These are phyloP conservation scores for Oreochromis tanganicae DNA, from an alignment of 2,113 vertebrate genomes.

Conservation along the genomic window DNA sequence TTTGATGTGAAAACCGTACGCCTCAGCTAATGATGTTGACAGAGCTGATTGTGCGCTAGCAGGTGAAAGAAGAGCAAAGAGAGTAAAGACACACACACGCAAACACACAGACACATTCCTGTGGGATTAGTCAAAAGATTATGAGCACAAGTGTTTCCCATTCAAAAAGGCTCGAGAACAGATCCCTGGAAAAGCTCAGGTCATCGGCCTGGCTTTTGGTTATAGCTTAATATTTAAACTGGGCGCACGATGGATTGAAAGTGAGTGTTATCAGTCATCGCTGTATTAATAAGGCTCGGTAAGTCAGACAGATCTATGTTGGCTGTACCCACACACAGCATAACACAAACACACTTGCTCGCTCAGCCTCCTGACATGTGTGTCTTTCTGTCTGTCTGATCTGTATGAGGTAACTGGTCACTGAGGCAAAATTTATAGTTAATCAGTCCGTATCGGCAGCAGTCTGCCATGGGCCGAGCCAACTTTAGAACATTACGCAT, in stretches of 20 bases:
- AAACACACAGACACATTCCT: conserved; percentile 37
- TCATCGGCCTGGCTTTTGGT: conserved; percentile 38
- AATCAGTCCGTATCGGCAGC: conserved; percentile 64
- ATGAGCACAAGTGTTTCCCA: conserved; percentile 51
- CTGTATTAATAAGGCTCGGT: conserved; percentile 80
- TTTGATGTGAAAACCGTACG: neutral
- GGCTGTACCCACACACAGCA: conserved; percentile 69
- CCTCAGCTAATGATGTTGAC: neutral
- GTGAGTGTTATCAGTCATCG: conserved; percentile 84
- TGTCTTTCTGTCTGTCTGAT: conserved; percentile 32
- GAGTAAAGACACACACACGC: neutral
- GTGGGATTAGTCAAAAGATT: conserved; percentile 50
- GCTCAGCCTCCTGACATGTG: conserved; percentile 33
- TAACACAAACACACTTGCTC: conserved; percentile 15
- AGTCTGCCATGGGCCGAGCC: conserved; percentile 29
- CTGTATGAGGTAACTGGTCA: conserved; percentile 57
- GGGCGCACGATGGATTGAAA: conserved; percentile 76
- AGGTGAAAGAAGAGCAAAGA: conserved; percentile 21
- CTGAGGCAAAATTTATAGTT: conserved; percentile 61
- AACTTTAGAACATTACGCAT: conserved; percentile 65
- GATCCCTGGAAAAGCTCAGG: conserved; percentile 48
- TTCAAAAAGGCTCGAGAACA: conserved; percentile 47
- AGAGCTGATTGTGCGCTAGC: neutral
- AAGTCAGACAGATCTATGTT: conserved; percentile 75
- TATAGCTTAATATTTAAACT: conserved; percentile 90